phyloP scores from a whole-genome alignment of 2,113 vertebrate genomes.

The Uropsilus gracilis region DNA sequence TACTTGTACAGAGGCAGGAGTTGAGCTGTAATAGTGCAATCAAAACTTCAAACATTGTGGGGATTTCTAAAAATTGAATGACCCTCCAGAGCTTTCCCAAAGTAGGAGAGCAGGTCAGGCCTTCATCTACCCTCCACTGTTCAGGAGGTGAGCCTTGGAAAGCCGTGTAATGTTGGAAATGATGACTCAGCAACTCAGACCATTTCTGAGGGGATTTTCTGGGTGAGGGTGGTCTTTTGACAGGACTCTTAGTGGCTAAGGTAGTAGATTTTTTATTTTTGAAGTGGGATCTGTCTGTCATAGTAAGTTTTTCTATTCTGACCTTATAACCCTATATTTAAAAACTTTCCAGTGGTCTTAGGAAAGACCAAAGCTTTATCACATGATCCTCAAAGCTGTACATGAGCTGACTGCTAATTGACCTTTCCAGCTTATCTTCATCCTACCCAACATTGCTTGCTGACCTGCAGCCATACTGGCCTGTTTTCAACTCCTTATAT shows the following conservation, averaged over 20 bases:
- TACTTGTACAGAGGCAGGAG: not conserved
- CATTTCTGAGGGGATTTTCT: not conserved
- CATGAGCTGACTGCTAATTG: not conserved
- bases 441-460: not conserved
- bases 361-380: not conserved
- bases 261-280: not conserved
- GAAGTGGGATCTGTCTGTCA: not conserved
- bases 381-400: not conserved
- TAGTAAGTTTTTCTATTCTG: not conserved
- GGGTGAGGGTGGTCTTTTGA: not conserved
- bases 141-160: not conserved
- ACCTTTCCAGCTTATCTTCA: not conserved
- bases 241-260: not conserved
- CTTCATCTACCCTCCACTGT: not conserved
- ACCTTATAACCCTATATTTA: not conserved
- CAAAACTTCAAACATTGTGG: not conserved
- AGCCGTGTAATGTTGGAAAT: not conserved
- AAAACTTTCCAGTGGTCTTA: not conserved
- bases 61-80: not conserved
- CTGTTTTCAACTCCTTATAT: not conserved
- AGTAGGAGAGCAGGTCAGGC: not conserved
- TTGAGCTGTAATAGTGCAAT: not conserved
- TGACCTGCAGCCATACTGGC: not conserved
- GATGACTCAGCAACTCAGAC: not conserved
- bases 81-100: not conserved